These are phyloP conservation scores for Lasioglossum zephyrum DNA, from an alignment of 2,888 invertebrate species.

Conservation along the genomic window DNA sequence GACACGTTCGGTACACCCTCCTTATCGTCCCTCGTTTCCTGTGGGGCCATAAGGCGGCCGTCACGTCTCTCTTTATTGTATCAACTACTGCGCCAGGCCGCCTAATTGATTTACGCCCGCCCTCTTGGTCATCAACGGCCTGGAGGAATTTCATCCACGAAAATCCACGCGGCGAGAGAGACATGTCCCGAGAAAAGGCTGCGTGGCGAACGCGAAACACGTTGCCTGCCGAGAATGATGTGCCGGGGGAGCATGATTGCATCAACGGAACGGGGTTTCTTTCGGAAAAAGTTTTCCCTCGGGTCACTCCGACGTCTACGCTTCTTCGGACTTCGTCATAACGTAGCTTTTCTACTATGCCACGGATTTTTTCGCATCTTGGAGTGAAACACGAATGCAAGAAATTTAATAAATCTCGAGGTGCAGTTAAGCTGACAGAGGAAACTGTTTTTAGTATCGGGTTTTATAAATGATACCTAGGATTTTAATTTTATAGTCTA, in stretches of 20 bases:
- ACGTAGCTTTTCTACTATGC: background rate
- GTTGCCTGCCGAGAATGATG: conserved; percentile 39
- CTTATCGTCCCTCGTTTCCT: conserved; percentile 51
- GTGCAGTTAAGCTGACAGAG: background rate
- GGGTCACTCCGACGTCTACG: background rate
- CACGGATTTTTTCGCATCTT: background rate
- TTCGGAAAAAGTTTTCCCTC: conserved; percentile 3
- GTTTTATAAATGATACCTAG: too few species aligned
- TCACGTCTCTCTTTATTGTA: conserved; percentile 77
- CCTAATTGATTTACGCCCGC: conserved; percentile 79
- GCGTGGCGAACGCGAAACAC: background rate
- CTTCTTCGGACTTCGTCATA: background rate
- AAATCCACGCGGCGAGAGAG: conserved; percentile 43
- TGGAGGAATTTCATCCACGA: conserved; percentile 36
- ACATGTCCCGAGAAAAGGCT: conserved; percentile 16
- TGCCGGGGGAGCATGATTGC: conserved; percentile 33
- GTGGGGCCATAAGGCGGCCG: conserved; percentile 53
- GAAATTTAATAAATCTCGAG: background rate
- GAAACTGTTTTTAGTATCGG: too few species aligned
- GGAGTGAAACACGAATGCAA: background rate
- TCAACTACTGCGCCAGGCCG: conserved; percentile 69
- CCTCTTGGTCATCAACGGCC: conserved; percentile 50
- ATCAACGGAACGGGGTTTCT: conserved; percentile 22
- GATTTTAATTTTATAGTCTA: too few species aligned
- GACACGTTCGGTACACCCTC: conserved; percentile 48